Evolutionary conservation across 2,888 invertebrate genomes (phyloP).

Genomic region (Chirona hameri): DNA sequence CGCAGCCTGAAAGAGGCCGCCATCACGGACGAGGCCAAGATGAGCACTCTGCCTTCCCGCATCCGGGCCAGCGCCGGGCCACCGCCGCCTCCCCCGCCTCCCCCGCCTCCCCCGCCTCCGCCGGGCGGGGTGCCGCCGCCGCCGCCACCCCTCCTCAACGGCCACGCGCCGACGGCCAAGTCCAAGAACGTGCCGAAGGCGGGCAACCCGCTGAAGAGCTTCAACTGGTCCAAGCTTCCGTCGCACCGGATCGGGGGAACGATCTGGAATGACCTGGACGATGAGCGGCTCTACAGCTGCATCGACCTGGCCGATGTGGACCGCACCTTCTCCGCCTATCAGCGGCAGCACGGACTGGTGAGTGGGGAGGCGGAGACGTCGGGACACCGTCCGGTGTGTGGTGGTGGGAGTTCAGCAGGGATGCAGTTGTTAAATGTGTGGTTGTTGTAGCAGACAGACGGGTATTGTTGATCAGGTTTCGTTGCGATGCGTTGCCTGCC

Average conservation of each 20-base stretch:
- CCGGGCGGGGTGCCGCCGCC: conserved; percentile 38
- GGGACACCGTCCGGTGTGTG: too few relatives aligned
- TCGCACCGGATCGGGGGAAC: conserved; percentile 88
- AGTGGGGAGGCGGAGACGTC: too few relatives aligned
- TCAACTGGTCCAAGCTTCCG: conserved; percentile 96
- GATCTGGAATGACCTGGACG: conserved; percentile 92
- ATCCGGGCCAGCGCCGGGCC: conserved; percentile 35
- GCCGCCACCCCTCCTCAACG: conserved; percentile 37
- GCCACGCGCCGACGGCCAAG: conserved; percentile 27
- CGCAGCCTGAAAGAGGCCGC: background rate
- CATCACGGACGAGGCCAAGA: background rate
- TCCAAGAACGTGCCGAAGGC: conserved; percentile 75
- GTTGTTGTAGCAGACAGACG: too few relatives aligned
- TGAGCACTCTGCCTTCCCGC: background rate
- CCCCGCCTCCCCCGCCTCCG: conserved; percentile 41
- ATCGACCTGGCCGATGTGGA: conserved; percentile 90
- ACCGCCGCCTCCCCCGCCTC: conserved; percentile 40
- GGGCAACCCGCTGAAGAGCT: conserved; percentile 86
- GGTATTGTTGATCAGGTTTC: too few relatives aligned
- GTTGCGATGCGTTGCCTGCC: too few relatives aligned
- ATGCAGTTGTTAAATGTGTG: too few relatives aligned
- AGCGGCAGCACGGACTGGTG: background rate
- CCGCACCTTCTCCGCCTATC: conserved; percentile 81
- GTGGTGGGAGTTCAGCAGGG: too few relatives aligned
- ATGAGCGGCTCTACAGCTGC: conserved; percentile 82